phyloP scores from a whole-genome alignment of 2,888 invertebrate species.

The Nasonovia ribisnigri region DNA sequence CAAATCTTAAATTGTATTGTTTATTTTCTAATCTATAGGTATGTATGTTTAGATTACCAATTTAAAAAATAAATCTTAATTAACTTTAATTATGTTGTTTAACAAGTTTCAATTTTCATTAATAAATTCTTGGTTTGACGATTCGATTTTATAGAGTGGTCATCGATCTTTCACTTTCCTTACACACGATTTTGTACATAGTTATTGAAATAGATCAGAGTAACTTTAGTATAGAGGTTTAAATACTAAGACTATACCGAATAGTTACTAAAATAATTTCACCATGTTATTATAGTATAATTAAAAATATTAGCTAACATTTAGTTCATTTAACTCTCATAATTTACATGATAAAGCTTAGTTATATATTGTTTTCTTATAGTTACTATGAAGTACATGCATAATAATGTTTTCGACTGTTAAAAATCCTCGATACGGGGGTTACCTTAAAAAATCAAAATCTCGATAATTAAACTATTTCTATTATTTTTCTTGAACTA shows the following conservation, averaged over 20 bases:
- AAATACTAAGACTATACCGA: background rate
- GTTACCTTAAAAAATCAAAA: background rate
- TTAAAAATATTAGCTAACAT: background rate
- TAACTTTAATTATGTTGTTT: background rate
- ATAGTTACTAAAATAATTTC: background rate
- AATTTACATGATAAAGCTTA: background rate
- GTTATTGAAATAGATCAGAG: background rate
- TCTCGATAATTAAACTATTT: background rate
- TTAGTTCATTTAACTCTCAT: background rate
- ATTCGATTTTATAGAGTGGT: slow-evolving; percentile 32
- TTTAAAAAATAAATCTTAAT: background rate
- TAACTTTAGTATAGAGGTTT: background rate
- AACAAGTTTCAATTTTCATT: slow-evolving; percentile 42
- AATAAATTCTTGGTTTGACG: slow-evolving; percentile 5
- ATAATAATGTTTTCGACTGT: background rate
- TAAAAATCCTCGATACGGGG: background rate
- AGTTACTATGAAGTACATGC: background rate
- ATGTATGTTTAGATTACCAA: background rate
- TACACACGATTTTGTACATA: background rate
- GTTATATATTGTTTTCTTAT: background rate
- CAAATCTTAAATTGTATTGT: background rate
- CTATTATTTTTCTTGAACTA: background rate
- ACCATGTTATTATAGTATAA: background rate
- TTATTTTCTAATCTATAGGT: background rate
- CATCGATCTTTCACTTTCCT: slow-evolving; percentile 48